Evolutionary conservation across 2,888 invertebrate species (phyloP).

Genomic region (Nemapogon koenigi): DNA sequence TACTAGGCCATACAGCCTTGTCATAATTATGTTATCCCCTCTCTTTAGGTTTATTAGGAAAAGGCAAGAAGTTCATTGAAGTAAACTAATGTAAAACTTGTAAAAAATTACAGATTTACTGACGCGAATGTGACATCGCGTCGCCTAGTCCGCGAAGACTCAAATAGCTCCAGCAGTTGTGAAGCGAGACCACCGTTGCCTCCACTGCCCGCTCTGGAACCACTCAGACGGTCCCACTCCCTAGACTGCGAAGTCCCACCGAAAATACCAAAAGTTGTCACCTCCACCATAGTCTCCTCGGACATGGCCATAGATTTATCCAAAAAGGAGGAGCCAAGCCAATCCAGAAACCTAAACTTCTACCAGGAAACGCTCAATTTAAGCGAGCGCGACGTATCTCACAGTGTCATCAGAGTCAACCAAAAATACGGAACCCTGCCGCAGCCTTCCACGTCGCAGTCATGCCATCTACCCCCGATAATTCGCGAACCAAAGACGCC

Average conservation of each 20-base stretch:
- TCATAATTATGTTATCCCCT: too few relatives aligned
- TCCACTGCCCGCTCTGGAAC: conserved; percentile 21
- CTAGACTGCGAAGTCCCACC: conserved; percentile 27
- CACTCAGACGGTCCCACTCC: conserved; percentile 25
- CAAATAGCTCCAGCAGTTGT: conserved; percentile 42
- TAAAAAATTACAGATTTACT: conserved; percentile 38
- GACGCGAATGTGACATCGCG: conserved; percentile 34
- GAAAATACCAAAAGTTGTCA: conserved; percentile 25
- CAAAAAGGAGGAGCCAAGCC: conserved; percentile 29
- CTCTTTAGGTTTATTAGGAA: too few relatives aligned
- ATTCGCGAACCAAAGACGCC: background rate
- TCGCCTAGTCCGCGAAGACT: conserved; percentile 40
- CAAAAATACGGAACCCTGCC: conserved; percentile 51
- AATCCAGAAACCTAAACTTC: conserved; percentile 41
- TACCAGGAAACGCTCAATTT: conserved; percentile 45
- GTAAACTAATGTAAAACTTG: too few relatives aligned
- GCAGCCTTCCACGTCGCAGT: conserved; percentile 47
- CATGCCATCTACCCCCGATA: conserved; percentile 12
- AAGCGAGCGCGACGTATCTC: conserved; percentile 31
- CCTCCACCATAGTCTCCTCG: conserved; percentile 23
- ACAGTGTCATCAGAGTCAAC: conserved; percentile 45
- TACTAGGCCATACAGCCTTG: too few relatives aligned
- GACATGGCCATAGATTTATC: conserved; percentile 43
- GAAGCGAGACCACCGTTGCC: conserved; percentile 24
- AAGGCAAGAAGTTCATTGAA: background rate